Conservation (phyloP, 2,888 invertebrate genomes). For the Lycocerus yunnanus region DNA sequence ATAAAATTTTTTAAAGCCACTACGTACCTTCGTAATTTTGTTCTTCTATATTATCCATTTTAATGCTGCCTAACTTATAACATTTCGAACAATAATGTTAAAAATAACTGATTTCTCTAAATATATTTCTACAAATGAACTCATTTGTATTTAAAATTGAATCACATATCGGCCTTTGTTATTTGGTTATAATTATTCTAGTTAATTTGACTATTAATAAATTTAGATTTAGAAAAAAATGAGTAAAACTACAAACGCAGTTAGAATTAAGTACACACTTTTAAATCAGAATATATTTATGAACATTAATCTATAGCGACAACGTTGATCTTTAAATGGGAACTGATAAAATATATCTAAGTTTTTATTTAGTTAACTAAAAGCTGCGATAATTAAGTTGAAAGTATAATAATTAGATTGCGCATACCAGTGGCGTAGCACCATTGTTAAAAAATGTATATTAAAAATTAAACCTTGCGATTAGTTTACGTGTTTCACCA, state of each 20-base stretch:
- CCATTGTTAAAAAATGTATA: neutral
- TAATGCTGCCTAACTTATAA: neutral
- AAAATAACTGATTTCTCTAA: neutral
- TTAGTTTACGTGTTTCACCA: too few relatives aligned
- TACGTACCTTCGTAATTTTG: neutral
- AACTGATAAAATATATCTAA: conserved; percentile 5
- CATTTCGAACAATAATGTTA: neutral
- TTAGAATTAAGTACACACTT: neutral
- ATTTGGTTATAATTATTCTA: neutral
- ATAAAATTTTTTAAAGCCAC: neutral
- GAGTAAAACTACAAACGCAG: neutral
- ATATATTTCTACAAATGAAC: neutral
- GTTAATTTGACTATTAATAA: neutral
- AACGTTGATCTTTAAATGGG: conserved; percentile 6
- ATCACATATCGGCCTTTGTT: neutral
- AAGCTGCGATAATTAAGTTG: neutral
- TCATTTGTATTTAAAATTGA: neutral
- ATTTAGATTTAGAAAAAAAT: neutral
- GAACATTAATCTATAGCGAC: neutral
- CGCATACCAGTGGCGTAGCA: neutral
- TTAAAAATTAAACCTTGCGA: neutral
- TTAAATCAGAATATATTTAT: neutral
- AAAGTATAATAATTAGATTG: neutral
- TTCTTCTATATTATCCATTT: neutral
- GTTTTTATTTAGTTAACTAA: conserved; percentile 5